Evolutionary conservation across 1,140 invertebrate genomes (phyloP), one percentile per base, ranked within the genome.

Genomic region (Lethocerus indicus): DNA sequence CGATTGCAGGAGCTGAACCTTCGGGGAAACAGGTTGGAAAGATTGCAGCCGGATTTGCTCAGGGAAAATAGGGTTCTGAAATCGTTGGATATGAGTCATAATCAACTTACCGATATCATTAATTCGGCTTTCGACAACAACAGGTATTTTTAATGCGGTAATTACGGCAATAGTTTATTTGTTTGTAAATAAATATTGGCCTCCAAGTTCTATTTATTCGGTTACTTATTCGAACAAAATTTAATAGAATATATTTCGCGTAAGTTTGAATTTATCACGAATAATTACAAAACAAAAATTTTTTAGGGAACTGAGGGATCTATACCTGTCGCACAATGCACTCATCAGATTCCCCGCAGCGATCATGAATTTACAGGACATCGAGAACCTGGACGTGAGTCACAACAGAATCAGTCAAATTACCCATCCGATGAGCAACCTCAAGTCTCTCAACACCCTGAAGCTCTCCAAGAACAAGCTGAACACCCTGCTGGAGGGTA

Each of bases 301-400:
- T 61, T 64, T 56, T 52, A 73, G 76, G 51, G 71, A 80, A 37
- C 65, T 90, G 47, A 72, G 81, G 63, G 73, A 76, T 54, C 58
- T 91, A 3, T 78, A 85, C 61, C 71, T 85, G 42, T 85, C 86
- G 4, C 74, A 83, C 52, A 91, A 91, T 64, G 72, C 74, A 52
- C 62, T 92, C 41, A 70, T 73, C 1, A 72, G 79, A 57, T 70
- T 92, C 49, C 81, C 83, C 3, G 66, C 70, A 37, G 78, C 79
- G 28, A 63, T 89, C 47, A 73, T 76, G 37, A 73, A 74, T 51
- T 67, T 87, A 47, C 71, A 72, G 20, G 73, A 74, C 47, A 63
- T 89, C 14, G 71, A 76, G 59, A 64, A 74, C 37, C 66, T 92
- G 16, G 84, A 88, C 62, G 64, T 88, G 40, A 83, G 81, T 58